Conservation (phyloP, 1,140 invertebrate genomes). For the Brachionus plicatilis region DNA sequence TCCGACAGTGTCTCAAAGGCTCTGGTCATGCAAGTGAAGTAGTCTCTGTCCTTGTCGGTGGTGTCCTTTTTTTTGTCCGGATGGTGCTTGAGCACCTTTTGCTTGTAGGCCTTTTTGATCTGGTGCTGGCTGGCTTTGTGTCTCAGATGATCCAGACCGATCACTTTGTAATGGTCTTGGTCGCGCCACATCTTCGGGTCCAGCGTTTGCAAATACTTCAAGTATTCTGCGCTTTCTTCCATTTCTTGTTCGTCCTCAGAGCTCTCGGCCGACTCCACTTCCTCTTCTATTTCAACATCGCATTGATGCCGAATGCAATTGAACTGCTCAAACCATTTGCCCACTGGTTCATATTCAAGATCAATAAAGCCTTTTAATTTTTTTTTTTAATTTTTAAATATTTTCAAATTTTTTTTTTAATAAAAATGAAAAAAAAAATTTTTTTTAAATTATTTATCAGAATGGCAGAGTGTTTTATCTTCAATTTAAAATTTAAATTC, state of each 20-base stretch:
- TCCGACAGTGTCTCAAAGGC: conserved; percentile 85
- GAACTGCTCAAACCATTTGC: conserved; percentile 38
- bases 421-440: no score
- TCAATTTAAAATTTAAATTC: no score
- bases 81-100: conserved; percentile 88
- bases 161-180: conserved; percentile 90
- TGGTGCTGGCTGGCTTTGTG: conserved; percentile 78
- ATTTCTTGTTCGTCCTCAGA: conserved; percentile 1
- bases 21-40: conserved; percentile 91
- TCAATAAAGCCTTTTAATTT: background rate
- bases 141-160: conserved; percentile 75
- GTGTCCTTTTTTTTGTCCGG: conserved; percentile 87
- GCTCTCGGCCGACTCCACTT: background rate
- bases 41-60: conserved; percentile 66
- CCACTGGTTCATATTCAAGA: conserved; percentile 12
- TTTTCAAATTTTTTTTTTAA: no score
- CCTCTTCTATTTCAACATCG: background rate
- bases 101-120: conserved; percentile 81
- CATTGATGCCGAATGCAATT: background rate
- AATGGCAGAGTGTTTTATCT: no score
- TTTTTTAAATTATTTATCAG: no score
- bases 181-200: conserved; percentile 53
- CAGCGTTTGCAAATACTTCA: conserved; percentile 12
- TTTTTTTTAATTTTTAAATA: no score
- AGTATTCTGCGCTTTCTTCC: conserved; percentile 19